Conservation (phyloP, 2,888 invertebrate species). For the Toxonevra muliebris region DNA sequence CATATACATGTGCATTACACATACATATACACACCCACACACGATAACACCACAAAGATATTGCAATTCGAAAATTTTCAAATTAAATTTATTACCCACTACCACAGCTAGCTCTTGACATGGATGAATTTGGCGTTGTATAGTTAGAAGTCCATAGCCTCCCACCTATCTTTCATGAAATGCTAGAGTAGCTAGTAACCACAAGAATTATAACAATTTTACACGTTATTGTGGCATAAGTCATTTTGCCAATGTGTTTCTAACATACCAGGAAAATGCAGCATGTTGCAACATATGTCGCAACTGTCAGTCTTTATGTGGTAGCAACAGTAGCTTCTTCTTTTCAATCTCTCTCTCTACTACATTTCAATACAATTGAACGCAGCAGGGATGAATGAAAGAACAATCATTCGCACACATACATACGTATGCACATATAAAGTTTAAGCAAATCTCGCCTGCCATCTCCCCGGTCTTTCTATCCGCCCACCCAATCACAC, state of each 20-base stretch:
- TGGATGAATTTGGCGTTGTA: neutral
- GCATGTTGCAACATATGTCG: slow-evolving; percentile 58
- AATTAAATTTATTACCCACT: slow-evolving; percentile 48
- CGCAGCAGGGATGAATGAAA: slow-evolving; percentile 34
- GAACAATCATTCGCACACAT: neutral
- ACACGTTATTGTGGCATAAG: slow-evolving; percentile 61
- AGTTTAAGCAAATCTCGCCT: neutral
- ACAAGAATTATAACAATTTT: slow-evolving; percentile 61
- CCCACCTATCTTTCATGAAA: neutral
- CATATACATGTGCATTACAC: slow-evolving; percentile 5
- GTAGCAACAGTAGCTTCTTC: neutral
- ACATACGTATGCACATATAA: neutral
- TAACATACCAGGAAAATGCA: neutral
- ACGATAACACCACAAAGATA: neutral
- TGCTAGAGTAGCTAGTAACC: slow-evolving; percentile 42
- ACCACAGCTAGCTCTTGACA: neutral
- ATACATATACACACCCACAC: slow-evolving; percentile 6
- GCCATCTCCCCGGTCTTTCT: slow-evolving; percentile 25
- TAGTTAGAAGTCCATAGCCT: neutral
- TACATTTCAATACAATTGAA: slow-evolving; percentile 21
- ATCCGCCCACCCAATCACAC: slow-evolving; percentile 58
- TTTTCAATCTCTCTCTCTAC: slow-evolving; percentile 50
- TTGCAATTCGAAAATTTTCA: slow-evolving; percentile 43
- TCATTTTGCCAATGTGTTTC: slow-evolving; percentile 45
- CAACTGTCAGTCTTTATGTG: slow-evolving; percentile 33